phyloP scores from a whole-genome alignment of 2,888 invertebrate species.

The Dromius quadrimaculatus region DNA sequence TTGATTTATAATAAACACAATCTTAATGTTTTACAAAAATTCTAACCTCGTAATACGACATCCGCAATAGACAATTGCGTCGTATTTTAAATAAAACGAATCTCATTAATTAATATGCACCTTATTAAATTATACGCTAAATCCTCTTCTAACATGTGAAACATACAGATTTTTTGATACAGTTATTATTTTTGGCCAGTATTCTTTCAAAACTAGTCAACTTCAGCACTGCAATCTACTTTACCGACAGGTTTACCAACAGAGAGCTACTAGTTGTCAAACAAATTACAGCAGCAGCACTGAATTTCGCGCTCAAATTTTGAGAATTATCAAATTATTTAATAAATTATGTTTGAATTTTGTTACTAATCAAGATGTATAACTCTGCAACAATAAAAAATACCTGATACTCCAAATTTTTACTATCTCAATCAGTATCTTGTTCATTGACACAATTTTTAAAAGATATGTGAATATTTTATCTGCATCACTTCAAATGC shows the following conservation, averaged over 20 bases:
- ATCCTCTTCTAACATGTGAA: not conserved
- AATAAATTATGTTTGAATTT: too few relatives aligned
- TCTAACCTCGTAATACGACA: constrained; percentile 47
- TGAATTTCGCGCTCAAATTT: too few relatives aligned
- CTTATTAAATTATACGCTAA: not conserved
- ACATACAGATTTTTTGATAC: not conserved
- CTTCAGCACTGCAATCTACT: constrained; percentile 9
- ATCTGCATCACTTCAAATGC: too few relatives aligned
- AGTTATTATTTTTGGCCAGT: constrained; percentile 14
- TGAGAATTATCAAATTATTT: too few relatives aligned
- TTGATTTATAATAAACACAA: constrained; percentile 19
- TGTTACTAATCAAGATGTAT: too few relatives aligned
- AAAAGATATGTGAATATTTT: too few relatives aligned
- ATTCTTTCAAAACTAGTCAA: constrained; percentile 29
- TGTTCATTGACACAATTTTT: too few relatives aligned
- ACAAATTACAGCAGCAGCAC: not conserved
- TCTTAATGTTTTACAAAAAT: constrained; percentile 14
- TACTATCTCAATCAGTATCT: too few relatives aligned
- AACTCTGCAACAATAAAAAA: too few relatives aligned
- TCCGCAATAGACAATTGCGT: constrained; percentile 29
- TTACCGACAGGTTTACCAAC: constrained; percentile 11
- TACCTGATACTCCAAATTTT: too few relatives aligned
- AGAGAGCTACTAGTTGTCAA: not conserved
- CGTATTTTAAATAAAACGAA: constrained; percentile 2
- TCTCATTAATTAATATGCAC: not conserved